Evolutionary conservation across 1,140 invertebrate species (phyloP).

Genomic region (Listronotus bonariensis): DNA sequence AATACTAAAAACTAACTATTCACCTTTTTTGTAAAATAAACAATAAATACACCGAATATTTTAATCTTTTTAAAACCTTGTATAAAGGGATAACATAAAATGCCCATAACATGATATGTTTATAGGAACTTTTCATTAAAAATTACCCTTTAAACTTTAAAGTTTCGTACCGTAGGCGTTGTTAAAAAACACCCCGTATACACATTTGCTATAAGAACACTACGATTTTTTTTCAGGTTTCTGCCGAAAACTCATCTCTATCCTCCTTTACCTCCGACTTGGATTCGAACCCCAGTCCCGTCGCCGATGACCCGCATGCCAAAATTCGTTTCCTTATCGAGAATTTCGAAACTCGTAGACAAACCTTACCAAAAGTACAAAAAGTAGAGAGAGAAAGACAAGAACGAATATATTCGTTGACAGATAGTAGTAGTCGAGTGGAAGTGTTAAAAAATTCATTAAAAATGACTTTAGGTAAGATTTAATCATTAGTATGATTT

Average conservation of each 20-base stretch:
- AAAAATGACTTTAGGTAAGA: constrained; percentile 27
- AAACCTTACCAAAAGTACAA: constrained; percentile 20
- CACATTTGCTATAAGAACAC: too few species aligned
- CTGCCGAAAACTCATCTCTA: constrained; percentile 38
- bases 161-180: too few species aligned
- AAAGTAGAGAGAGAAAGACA: not conserved
- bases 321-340: constrained; percentile 49
- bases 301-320: constrained; percentile 36
- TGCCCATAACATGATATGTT: too few species aligned
- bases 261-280: constrained; percentile 49
- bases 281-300: constrained; percentile 48
- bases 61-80: too few species aligned
- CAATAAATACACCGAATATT: too few species aligned
- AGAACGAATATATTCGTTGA: not conserved
- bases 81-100: too few species aligned
- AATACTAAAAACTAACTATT: too few species aligned
- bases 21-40: too few species aligned
- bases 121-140: too few species aligned
- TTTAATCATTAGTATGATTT: too few species aligned
- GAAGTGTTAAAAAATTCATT: constrained; percentile 36
- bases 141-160: too few species aligned
- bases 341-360: constrained; percentile 41
- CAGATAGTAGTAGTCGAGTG: constrained; percentile 22
- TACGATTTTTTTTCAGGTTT: constrained; percentile 25
- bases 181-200: too few species aligned